Evolutionary conservation across 2,888 invertebrate genomes (phyloP), one percentile per base, ranked within the genome.

Genomic region (Ariolimax columbianus): DNA sequence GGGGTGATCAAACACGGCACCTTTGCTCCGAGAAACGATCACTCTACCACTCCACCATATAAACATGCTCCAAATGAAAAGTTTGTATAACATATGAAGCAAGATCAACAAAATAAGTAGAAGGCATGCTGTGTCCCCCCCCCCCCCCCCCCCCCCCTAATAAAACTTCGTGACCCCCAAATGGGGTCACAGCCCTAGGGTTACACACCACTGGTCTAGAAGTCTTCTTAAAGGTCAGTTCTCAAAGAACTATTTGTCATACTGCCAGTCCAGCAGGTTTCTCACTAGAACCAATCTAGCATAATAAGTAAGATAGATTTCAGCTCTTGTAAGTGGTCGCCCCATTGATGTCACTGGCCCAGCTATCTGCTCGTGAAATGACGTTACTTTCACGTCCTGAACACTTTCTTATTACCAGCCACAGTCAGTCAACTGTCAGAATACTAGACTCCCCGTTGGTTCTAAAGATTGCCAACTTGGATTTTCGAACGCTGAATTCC

Each of bases 391-490:
- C 81, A 59, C n/a, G 23, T 38, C 33, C 0, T 17, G 70, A 70
- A 40, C 70, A 40, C 70, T n/a, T 40, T 43, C 81, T 66, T 40
- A 66, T 68, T 63, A 51, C 26, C 38, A n/a, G 55, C 26, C 26
- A 30, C 36, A 80, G 47, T 70, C 81, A 70, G 70, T 72, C 70
- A 72, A 6, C 63, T 68, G 80, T 80, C 68, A 47, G 47, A 47
- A 23, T 11, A 38, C 55, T 55, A 17, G 81, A 23, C 72, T 11
- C 30, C 33, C 17, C 70, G 3, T 47, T 17, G 36, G 51, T 47
- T n/a, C 26, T 7, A 26, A 19, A n/a, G 17, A n/a, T n/a, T n/a
- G n/a, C n/a, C 55, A 40, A 33, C 51, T 72, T 43, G 47, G 51
- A 72, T 81, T 81, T n/a, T n/a, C n/a, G n/a, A n/a, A n/a, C n/a